phyloP scores from a whole-genome alignment of 1,140 invertebrate species.

The Glossosoma conforme region DNA sequence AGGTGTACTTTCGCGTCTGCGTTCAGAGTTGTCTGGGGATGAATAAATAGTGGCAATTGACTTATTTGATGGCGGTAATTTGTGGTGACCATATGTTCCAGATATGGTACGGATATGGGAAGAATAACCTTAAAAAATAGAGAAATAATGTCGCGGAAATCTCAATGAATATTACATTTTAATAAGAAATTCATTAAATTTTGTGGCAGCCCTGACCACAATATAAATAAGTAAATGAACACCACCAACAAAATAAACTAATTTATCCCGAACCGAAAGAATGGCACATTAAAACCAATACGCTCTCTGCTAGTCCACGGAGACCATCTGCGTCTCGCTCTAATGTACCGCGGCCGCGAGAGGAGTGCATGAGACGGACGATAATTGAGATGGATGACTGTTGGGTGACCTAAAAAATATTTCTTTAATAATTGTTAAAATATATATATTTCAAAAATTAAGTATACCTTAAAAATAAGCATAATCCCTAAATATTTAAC shows the following conservation, averaged over 20 bases:
- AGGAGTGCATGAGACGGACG: conserved; percentile 1
- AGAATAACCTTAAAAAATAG: too few relatives aligned
- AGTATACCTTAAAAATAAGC: too few relatives aligned
- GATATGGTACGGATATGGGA: too few relatives aligned
- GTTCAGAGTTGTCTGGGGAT: too few relatives aligned
- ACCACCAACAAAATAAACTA: conserved; percentile 25
- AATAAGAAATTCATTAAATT: not conserved
- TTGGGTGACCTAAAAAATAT: conserved; percentile 7
- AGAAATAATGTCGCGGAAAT: too few relatives aligned
- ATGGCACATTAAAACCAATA: conserved; percentile 24
- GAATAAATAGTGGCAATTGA: too few relatives aligned
- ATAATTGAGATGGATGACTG: conserved; percentile 17
- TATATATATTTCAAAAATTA: too few relatives aligned
- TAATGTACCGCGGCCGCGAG: not conserved
- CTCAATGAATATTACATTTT: conserved; percentile 1
- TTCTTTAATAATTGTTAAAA: conserved; percentile 7
- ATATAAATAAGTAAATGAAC: conserved; percentile 25
- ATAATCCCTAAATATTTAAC: too few relatives aligned
- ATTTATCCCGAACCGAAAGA: conserved; percentile 22
- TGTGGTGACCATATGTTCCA: too few relatives aligned
- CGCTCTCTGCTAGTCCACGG: conserved; percentile 2
- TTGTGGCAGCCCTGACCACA: conserved; percentile 11
- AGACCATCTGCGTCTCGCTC: conserved; percentile 11
- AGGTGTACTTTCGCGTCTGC: too few relatives aligned
- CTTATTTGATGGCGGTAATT: too few relatives aligned